Base-by-base conservation (phyloP, 2,888 invertebrate genomes). In the Celastrina argiolus region DNA sequence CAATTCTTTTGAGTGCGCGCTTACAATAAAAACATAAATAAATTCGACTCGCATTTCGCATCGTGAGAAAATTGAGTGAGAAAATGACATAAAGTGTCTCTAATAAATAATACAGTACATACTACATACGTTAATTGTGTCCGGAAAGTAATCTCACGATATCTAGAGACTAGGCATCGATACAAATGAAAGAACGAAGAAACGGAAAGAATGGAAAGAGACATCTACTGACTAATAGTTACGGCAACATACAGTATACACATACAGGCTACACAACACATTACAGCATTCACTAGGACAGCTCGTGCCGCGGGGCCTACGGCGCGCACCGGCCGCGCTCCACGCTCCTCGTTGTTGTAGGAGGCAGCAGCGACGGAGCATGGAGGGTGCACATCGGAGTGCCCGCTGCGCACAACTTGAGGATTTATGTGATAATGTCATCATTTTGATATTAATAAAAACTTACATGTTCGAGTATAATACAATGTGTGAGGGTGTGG, bases 21-120 rank as follows among this genome's bases (percentile, higher is more conserved):
- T 41, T n/a, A 41, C 51, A 51, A 51, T 51, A 51, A 51, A 26
- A 26, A 51, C 51, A 26, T 51, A 51, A 51, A 51, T 26, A 51
- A 51, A 14, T 3, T 36, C 36, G 41, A 51, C 51, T 4, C 12
- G 22, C 10, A 1, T 10, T 8, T 4, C 22, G 51, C 14, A 18
- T 5, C 51, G 51, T 51, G 51, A 26, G 51, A 51, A 22, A 51
- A 26, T 51, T n/a, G n/a, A n/a, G 51, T 51, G 51, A 26, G 51
- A 51, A 22, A 51, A 26, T 51, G 16, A 45, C 51, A 51, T 12
- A 6, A 26, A 22, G 51, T 51, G 4, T 1, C 22, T 22, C 22
- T 6, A 16, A 51, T 12, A 5, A 51, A 51, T 12, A 51, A 51
- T 51, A 51, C 51, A 22, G 7, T 22, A 51, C 7, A 4, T 16